Evolutionary conservation across 2,113 vertebrate genomes (phyloP), one percentile per base, ranked within the genome.

Genomic region (Ailurus styani): DNA sequence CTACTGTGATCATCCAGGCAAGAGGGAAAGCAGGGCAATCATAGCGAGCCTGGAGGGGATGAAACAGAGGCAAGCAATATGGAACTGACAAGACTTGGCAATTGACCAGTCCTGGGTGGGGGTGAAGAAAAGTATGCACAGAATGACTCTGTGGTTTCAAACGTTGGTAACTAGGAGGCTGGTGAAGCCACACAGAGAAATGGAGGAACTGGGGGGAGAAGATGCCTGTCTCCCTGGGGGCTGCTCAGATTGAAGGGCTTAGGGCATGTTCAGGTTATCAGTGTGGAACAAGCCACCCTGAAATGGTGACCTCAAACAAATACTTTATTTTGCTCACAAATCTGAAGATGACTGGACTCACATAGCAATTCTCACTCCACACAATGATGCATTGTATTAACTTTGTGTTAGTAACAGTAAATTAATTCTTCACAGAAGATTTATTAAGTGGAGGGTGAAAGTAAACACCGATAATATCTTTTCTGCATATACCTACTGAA

Each of bases 381-480:
- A 18, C 40, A 42, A 93, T 60, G 75, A 92, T 45, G 31, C n/a
- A 40, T 31, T 90, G 29, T 42, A 31, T 86, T 29, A 57, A 90
- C 82, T 89, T 82, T 91, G 57, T 60, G n/a, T 86, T 81, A 57
- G 40, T 54, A 88, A 93, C 89, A 93, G 96, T 94, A 94, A 96
- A 97, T 93, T 87, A 87, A 96, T 82, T 95, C 57, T 92, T 96
- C 91, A 40, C 42, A 81, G 77, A 72, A 50, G 57, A 96, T 66
- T 92, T 85, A 87, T 88, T 95, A 88, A 94, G 87, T 50, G 47
- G 60, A 89, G 34, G 52, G 70, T 90, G 45, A 85, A 83, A 94
- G 55, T 73, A 90, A 94, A 60, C 68, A 84, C n/a, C 57, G 54
- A 52, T 57, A 29, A 23, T 54, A 52, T 93, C 87, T 52, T 90